Base-by-base conservation (phyloP, 2,113 vertebrate genomes). In the Plecturocebus donacophilus region DNA sequence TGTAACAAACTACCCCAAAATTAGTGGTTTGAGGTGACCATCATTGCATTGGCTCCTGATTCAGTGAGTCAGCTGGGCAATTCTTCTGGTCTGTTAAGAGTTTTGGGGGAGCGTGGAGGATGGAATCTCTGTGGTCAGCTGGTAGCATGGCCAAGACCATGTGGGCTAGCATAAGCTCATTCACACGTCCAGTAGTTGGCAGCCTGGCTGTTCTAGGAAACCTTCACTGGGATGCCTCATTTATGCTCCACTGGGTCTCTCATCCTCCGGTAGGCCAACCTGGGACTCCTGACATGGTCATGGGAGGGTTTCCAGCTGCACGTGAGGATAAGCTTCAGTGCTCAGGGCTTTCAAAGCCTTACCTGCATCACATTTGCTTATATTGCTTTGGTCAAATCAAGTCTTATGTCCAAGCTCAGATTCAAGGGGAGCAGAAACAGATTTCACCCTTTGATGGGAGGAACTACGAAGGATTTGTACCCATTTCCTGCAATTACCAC, bases 31-130 rank as follows among this genome's bases (percentile, higher is more conserved):
- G n/a, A 85, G 49, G 75, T 30, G 3, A 54, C 52, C 0, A 27
- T 38, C 6, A 54, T 23, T 68, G 76, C 56, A 68, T 77, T 77
- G 73, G 52, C n/a, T 75, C 23, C n/a, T 38, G 42, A 42, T n/a
- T 52, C 40, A 52, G 64, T 52, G n/a, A 58, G 16, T 73, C 64
- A 52, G n/a, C 42, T 87, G 35, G n/a, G 35, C 20, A 21, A 73
- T 52, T 70, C 54, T 84, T 76, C 82, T 71, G 58, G 11, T 32
- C 79, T 76, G 86, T 68, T 56, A 58, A 27, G 10, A 38, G 35
- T 45, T 45, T 35, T 11, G 40, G 2, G 7, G 11, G 20, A 8
- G 3, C 0, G 1, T 35, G 2, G 1, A 7, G 11, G 20, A 6
- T 6, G 38, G 23, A 0, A 40, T 42, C 25, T 86, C 73, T 80